These are phyloP conservation scores for Autographa gamma DNA, from an alignment of 2,888 invertebrate species.

Conservation along the genomic window DNA sequence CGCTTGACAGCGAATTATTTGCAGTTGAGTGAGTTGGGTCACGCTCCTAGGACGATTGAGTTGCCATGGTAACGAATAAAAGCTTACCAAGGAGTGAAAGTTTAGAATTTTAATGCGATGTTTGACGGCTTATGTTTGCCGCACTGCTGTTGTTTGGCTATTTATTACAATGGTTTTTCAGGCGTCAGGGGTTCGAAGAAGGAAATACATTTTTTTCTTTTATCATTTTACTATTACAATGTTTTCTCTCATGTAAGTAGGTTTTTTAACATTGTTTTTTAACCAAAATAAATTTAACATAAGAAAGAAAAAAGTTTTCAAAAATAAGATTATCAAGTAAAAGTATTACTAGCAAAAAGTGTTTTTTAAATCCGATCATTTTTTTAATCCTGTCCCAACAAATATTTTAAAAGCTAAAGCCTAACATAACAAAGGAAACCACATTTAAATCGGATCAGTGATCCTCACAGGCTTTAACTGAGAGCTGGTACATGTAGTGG, in stretches of 20 bases:
- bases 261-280: no score
- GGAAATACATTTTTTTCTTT: no score
- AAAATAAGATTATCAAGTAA: no score
- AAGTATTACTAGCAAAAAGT: no score
- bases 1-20: not conserved
- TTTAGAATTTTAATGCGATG: not conserved
- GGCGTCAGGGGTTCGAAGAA: not conserved
- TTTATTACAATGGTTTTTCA: not conserved
- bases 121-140: slow-evolving; percentile 5
- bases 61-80: not conserved
- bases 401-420: not conserved
- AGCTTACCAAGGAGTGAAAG: not conserved
- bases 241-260: no score
- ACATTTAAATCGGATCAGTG: slow-evolving; percentile 39
- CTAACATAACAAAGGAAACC: slow-evolving; percentile 35
- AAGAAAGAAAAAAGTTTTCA: no score
- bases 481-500: slow-evolving; percentile 1
- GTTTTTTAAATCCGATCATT: not conserved
- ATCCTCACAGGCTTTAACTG: not conserved
- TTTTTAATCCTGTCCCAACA: not conserved
- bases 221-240: no score
- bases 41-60: not conserved
- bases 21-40: slow-evolving; percentile 6
- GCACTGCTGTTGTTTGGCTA: not conserved
- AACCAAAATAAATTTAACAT: no score